Evolutionary conservation across 2,888 invertebrate species (phyloP), one percentile per base, ranked within the genome.

Genomic region (Drosophila aldrichi): DNA sequence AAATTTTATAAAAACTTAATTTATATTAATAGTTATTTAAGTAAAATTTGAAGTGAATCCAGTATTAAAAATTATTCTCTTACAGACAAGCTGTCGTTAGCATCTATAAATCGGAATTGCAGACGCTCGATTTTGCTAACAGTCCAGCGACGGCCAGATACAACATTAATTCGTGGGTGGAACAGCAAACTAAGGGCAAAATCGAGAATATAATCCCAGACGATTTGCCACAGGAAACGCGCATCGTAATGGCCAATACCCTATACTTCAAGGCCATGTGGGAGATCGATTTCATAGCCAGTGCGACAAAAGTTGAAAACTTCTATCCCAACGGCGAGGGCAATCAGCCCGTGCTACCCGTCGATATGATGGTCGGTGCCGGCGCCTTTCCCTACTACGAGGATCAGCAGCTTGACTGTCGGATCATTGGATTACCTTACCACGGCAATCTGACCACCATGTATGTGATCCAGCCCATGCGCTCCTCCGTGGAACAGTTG

Each of bases 401-500:
- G 70, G 85, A 92, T 20, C 40, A 38, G 1, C 83, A 90, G 48
- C 70, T 91, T 32, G 93, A 94, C 22, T 95, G 94, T 66, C 94
- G 95, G 74, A 95, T 96, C 54, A 82, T 96, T 60, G 95, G 95
- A 2, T 91, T 96, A 1, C 96, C 96, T 0, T 96, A 96, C 91
- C 94, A 95, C 90, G 95, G 95, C 6, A 94, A 94, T 63, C 92
- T 94, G 61, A 94, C 94, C 55, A 94, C 94, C 0, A 95, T 96
- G 95, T 95, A 95, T 84, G 92, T 96, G 0, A 92, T 96, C 7
- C 92, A 95, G 54, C 96, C 96, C 0, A 93, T 93, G 32, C 91
- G 93, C 10, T 94, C 94, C 0, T 94, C 93, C 14, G 90, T 92
- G 1, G 87, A 91, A 3, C 94, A 92, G 25, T 82, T 95, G 10